These are phyloP conservation scores for Serripes groenlandicus DNA, from an alignment of 2,888 invertebrate genomes.

Conservation along the genomic window DNA sequence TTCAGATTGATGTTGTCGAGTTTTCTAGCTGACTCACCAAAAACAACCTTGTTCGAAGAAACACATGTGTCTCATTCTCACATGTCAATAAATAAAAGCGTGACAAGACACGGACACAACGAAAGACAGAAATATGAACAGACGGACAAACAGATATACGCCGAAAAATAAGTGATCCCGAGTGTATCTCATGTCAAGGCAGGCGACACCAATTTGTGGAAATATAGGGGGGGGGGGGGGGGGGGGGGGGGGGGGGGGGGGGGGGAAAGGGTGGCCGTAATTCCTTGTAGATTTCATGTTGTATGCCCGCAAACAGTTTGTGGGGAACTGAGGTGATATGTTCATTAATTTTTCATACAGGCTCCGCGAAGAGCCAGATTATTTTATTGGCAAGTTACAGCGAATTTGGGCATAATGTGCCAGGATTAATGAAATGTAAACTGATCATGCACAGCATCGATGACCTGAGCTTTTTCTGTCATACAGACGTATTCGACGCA, in stretches of 20 bases:
- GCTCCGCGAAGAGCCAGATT: conserved; percentile 1
- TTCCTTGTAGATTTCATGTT: conserved; percentile 4
- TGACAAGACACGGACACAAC: no score
- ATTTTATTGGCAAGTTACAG: conserved; percentile 2
- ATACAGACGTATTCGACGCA: neutral
- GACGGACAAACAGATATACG: no score
- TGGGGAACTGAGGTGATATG: neutral
- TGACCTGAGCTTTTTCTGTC: neutral
- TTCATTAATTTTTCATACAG: conserved; percentile 21
- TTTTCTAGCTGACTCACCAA: no score
- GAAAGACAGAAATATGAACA: no score
- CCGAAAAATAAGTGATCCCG: no score
- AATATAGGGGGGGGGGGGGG: no score
- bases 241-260: neutral
- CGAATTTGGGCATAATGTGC: conserved; percentile 6
- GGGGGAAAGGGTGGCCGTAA: neutral
- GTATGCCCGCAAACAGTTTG: conserved; percentile 8
- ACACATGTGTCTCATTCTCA: no score
- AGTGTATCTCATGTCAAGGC: no score
- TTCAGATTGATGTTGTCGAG: no score
- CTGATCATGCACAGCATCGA: neutral
- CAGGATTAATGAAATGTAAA: conserved; percentile 11
- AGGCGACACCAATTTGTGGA: no score
- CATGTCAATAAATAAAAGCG: no score
- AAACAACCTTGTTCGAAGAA: no score